These are phyloP conservation scores for Pollenia angustigena DNA, from an alignment of 2,888 invertebrate genomes.

Conservation along the genomic window DNA sequence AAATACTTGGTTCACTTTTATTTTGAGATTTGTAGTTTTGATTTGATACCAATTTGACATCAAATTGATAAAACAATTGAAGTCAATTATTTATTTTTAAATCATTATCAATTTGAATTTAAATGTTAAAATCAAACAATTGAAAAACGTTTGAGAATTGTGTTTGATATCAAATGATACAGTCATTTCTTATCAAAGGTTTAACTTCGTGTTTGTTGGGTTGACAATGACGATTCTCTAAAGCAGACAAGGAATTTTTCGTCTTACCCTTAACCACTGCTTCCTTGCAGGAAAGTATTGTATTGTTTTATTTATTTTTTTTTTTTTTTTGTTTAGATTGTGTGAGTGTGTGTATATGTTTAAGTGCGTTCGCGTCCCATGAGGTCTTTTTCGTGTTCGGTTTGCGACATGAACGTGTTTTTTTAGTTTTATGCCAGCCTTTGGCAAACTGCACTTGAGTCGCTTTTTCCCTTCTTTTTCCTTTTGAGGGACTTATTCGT, in stretches of 20 bases:
- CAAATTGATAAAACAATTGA: too few relatives aligned
- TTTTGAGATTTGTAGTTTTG: too few relatives aligned
- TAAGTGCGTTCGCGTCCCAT: constrained; percentile 47
- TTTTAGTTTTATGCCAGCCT: constrained; percentile 68
- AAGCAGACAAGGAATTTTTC: constrained; percentile 56
- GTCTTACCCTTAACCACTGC: constrained; percentile 69
- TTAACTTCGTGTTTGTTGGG: too few relatives aligned
- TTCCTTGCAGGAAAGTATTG: constrained; percentile 42
- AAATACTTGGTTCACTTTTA: too few relatives aligned
- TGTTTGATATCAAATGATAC: too few relatives aligned
- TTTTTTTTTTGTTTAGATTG: not conserved
- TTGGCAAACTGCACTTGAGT: constrained; percentile 72
- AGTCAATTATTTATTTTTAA: too few relatives aligned
- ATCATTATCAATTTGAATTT: too few relatives aligned
- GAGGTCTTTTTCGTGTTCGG: constrained; percentile 58
- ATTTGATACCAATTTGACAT: too few relatives aligned
- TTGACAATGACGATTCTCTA: constrained; percentile 55
- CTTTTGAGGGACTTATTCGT: constrained; percentile 64
- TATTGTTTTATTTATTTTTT: constrained; percentile 12
- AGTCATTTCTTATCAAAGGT: too few relatives aligned
- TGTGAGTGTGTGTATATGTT: not conserved
- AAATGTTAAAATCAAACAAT: too few relatives aligned
- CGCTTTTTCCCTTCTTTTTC: constrained; percentile 35
- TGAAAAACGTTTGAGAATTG: too few relatives aligned
- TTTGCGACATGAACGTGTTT: constrained; percentile 68